Conservation (phyloP, 1,140 invertebrate species). For the Rhizoglyphus robini region DNA sequence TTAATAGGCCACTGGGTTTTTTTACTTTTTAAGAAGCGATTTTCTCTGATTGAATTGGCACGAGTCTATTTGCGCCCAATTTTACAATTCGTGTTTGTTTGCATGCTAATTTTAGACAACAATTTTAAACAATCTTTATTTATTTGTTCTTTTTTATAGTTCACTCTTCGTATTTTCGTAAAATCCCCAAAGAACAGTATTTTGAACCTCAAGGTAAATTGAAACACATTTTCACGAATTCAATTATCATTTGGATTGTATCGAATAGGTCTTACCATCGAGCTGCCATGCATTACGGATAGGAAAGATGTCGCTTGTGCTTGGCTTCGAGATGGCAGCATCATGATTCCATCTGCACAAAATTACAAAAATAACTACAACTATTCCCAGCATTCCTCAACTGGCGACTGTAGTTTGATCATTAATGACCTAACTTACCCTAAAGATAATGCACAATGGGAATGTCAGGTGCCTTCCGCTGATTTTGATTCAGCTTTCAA, state of each 20-base stretch:
- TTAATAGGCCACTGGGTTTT: too few relatives aligned
- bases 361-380: background rate
- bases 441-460: background rate
- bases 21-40: too few relatives aligned
- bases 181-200: background rate
- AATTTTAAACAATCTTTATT: background rate
- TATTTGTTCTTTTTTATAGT: background rate
- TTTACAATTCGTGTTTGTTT: too few relatives aligned
- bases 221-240: background rate
- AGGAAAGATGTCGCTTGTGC: background rate
- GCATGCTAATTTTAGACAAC: background rate
- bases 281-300: background rate
- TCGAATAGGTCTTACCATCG: background rate
- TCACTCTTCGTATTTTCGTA: background rate
- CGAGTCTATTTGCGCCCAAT: too few relatives aligned
- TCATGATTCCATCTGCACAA: background rate
- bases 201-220: background rate
- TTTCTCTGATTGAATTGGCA: too few relatives aligned
- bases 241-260: background rate
- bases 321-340: background rate
- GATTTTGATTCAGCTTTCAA: background rate
- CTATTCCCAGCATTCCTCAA: background rate
- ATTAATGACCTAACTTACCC: background rate
- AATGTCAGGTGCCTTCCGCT: background rate
- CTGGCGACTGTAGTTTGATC: slow-evolving; percentile 6